Evolutionary conservation across 2,888 invertebrate genomes (phyloP), one percentile per base, ranked within the genome.

Genomic region (Mimachlamys varia): DNA sequence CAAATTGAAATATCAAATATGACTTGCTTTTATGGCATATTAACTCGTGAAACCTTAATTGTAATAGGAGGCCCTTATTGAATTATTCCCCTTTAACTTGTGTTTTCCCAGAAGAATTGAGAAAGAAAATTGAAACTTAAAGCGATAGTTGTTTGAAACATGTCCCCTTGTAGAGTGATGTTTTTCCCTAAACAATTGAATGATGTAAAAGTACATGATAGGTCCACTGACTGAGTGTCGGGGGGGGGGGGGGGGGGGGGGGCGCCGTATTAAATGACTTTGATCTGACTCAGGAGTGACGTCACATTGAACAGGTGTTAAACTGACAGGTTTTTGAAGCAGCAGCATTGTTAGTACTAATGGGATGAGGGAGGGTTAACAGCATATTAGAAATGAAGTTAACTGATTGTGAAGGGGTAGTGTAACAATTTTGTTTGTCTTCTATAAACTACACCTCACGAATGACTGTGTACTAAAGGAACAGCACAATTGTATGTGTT

Each of bases 1-100:
- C 27, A 33, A 76, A 76, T 76, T 76, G 76, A 76, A 76, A 76
- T 76, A 76, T 76, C 76, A 76, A 76, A 76, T 76, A 76, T 76
- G 76, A 76, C 76, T 76, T 27, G 76, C 76, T 76, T 76, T 76
- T 33, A 76, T 76, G 76, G 76, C 22, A 76, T 13, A 76, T 76
- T 76, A 76, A 76, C 76, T 76, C 27, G 27, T 12, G 33, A 33
- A 27, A 33, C 27, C 33, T 27, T 76, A 33, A 76, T 76, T 76
- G 76, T 76, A 76, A 76, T 76, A 76, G 76, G 76, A 76, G 19
- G 33, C 76, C 76, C 10, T 76, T 76, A 76, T 76, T 76, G 13
- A 76, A 22, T 76, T 76, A 76, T 76, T 27, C 15, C 76, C 76
- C 76, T 76, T 76, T 76, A 76, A 76, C 27, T 19, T 76, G 76